Conservation (phyloP, 2,113 vertebrate genomes). For the Myiagra hebetior region DNA sequence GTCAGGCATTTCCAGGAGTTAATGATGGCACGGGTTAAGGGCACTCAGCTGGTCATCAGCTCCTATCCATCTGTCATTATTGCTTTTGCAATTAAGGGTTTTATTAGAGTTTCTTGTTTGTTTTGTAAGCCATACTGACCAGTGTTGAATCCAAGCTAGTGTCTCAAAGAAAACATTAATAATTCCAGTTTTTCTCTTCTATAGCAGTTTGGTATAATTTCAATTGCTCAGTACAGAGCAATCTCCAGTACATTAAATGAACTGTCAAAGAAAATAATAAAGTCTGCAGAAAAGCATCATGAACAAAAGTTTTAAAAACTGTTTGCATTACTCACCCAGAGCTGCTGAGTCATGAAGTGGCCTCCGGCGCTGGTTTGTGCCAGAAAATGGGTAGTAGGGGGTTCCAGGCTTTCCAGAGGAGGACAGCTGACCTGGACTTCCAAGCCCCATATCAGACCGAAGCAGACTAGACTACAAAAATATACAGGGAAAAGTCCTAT, state of each 20-base stretch:
- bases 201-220: background rate
- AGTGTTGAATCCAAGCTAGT: background rate
- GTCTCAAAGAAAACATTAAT: background rate
- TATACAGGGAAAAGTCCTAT: background rate
- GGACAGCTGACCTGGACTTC: constrained; percentile 83
- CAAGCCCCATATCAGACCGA: constrained; percentile 81
- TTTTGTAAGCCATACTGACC: constrained; percentile 31
- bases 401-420: constrained; percentile 86
- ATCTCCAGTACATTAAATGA: background rate
- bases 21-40: constrained; percentile 61
- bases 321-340: constrained; percentile 74
- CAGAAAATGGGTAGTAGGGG: constrained; percentile 85
- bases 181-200: background rate
- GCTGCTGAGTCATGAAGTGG: constrained; percentile 84
- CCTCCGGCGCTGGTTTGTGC: constrained; percentile 88
- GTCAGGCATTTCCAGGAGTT: constrained; percentile 62
- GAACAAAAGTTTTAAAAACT: background rate
- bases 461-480: constrained; percentile 81
- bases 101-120: constrained; percentile 49
- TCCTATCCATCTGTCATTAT: constrained; percentile 66
- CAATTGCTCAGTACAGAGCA: background rate
- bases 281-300: background rate
- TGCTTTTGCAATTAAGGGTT: constrained; percentile 57
- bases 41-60: constrained; percentile 68
- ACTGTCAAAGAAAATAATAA: background rate